Evolutionary conservation across 2,888 invertebrate genomes (phyloP), one percentile per base, ranked within the genome.

Genomic region (Coleophora flavipennella): DNA sequence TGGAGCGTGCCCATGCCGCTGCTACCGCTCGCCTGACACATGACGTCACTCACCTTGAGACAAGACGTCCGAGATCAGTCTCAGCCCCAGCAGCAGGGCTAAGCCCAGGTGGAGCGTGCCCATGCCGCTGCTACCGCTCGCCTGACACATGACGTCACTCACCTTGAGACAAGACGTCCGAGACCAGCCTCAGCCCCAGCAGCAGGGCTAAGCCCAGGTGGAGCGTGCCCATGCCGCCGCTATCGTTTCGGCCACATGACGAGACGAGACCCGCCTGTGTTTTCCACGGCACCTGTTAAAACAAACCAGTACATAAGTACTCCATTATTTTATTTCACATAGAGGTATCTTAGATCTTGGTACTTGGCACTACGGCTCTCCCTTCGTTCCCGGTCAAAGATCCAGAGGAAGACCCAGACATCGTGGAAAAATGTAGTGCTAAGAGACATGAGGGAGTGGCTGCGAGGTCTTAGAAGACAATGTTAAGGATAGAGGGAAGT

Each of bases 171-270:
- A 43, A 40, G 6, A 37, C 33, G 10, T 44, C 25, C 41, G 48
- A 45, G 6, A 20, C 3, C 31, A 46, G 43, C 45, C 28, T 35
- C 34, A 55, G 56, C 49, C 59, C 57, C 57, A 50, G 43, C 49
- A 57, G 62, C 55, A 67, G 61, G 55, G 60, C 56, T 49, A 67
- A 58, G 49, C 60, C 60, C 40, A 67, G 62, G 54, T 54, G 50
- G 48, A 60, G 56, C 53, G 63, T 64, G 62, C 59, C 65, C 72
- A 74, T 73, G 59, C 63, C 69, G 68, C 61, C 48, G 53, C 56
- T 55, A 58, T 53, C 59, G 55, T 43, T 38, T 43, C 41, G 35
- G 44, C 42, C 47, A 47, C 61, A 55, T 59, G 43, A 49, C 54
- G 20, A 3, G 3, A 20, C 6, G 20, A 3, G 20, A 20, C 20